Conservation (phyloP, 2,797 vertebrate genomes). For the Enteromius mattozi region DNA sequence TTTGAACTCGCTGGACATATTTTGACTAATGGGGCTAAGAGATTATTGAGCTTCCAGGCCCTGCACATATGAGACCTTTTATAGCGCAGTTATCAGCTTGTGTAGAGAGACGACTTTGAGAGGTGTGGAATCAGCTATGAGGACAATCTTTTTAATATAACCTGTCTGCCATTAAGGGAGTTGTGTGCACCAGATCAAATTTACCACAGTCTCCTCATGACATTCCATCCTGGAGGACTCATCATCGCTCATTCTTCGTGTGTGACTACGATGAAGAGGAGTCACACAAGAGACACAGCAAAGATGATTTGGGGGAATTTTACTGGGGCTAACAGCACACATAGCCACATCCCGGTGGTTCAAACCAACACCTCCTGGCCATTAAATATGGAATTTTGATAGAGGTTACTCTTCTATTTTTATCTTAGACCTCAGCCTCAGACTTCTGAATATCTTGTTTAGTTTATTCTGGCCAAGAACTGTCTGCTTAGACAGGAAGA, state of each 20-base stretch:
- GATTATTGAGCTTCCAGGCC: background rate
- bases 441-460: background rate
- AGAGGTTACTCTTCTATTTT: constrained; percentile 18
- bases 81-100: constrained; percentile 18
- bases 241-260: constrained; percentile 51
- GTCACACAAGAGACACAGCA: constrained; percentile 34
- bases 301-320: constrained; percentile 33
- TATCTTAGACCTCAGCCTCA: constrained; percentile 6
- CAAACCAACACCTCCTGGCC: constrained; percentile 10
- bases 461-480: constrained; percentile 3
- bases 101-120: constrained; percentile 8
- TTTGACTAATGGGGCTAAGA: constrained; percentile 42
- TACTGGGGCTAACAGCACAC: constrained; percentile 10
- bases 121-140: constrained; percentile 13
- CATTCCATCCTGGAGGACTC: constrained; percentile 40
- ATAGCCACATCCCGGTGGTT: constrained; percentile 17
- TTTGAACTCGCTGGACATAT: constrained; percentile 31
- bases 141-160: constrained; percentile 53
- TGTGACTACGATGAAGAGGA: constrained; percentile 43
- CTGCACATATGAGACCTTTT: constrained; percentile 19
- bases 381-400: constrained; percentile 10
- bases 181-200: constrained; percentile 52
- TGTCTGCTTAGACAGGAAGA: background rate
- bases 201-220: constrained; percentile 44
- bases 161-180: constrained; percentile 49